These are phyloP conservation scores for Temnothorax rugatulus DNA, from an alignment of 2,888 invertebrate species.

Conservation along the genomic window DNA sequence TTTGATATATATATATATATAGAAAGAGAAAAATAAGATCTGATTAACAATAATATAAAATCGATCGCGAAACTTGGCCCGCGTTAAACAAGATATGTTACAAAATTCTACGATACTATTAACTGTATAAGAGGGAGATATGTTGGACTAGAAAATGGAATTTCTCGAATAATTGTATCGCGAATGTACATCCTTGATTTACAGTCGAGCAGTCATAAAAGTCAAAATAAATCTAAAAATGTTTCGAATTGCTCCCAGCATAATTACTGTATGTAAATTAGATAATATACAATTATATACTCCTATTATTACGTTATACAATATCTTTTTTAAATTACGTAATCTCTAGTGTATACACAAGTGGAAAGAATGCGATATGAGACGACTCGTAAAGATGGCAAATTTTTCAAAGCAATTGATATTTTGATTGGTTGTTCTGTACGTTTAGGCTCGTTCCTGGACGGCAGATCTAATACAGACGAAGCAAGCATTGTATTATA, in stretches of 20 bases:
- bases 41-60: slow-evolving; percentile 12
- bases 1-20: slow-evolving; percentile 14
- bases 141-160: slow-evolving; percentile 42
- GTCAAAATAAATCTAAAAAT: slow-evolving; percentile 31
- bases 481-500: slow-evolving; percentile 40
- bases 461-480: slow-evolving; percentile 38
- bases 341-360: slow-evolving; percentile 7
- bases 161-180: slow-evolving; percentile 17
- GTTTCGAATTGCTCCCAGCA: slow-evolving; percentile 45
- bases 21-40: slow-evolving; percentile 18
- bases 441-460: slow-evolving; percentile 47
- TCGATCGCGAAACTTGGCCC: slow-evolving; percentile 65
- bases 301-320: slow-evolving; percentile 45
- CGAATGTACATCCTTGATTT: slow-evolving; percentile 15
- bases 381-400: slow-evolving; percentile 28
- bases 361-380: slow-evolving; percentile 24
- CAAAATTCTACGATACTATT: slow-evolving; percentile 31
- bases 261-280: slow-evolving; percentile 29
- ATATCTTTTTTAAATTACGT: slow-evolving; percentile 24
- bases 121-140: slow-evolving; percentile 8
- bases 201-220: slow-evolving; percentile 11
- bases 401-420: slow-evolving; percentile 52
- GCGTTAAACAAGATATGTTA: slow-evolving; percentile 25
- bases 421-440: slow-evolving; percentile 49
- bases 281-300: slow-evolving; percentile 34